Percentiles rank a stretch among this genome's conserved stretches.
Evolutionary conservation across 1,140 invertebrate genomes (phyloP).

Genomic region (Parasteatoda tepidariorum): DNA sequence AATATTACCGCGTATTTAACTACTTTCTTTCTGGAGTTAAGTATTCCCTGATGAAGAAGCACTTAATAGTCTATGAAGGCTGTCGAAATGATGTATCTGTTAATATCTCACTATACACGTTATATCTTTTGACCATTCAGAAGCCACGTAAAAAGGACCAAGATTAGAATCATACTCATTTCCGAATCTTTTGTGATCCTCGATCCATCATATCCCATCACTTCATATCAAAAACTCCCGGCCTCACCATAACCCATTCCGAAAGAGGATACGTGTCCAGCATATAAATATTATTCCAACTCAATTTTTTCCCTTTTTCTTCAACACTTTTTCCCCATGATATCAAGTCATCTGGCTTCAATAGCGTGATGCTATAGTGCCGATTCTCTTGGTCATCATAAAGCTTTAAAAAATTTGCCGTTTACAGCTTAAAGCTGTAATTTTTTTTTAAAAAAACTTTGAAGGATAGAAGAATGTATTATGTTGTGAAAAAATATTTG

Average conservation of each 20-base stretch:
- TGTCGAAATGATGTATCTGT: not conserved
- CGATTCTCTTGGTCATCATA: too few species aligned
- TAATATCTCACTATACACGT: not conserved
- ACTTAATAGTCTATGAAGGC: too few species aligned
- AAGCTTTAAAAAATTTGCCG: too few species aligned
- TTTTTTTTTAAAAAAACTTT: too few species aligned
- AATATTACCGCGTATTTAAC: too few species aligned
- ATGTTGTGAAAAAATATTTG: too few species aligned
- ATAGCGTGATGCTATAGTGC: too few species aligned
- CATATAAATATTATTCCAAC: not conserved
- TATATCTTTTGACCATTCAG: not conserved
- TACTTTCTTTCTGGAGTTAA: too few species aligned
- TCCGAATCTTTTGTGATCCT: slow-evolving; percentile 50
- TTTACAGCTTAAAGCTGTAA: too few species aligned
- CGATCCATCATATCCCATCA: slow-evolving; percentile 45
- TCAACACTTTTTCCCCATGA: not conserved
- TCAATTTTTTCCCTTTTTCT: not conserved
- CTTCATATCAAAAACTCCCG: slow-evolving; percentile 34
- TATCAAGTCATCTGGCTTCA: too few species aligned
- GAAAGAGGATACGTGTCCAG: slow-evolving; percentile 48
- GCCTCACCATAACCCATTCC: slow-evolving; percentile 2
- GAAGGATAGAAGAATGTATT: too few species aligned
- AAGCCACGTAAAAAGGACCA: not conserved
- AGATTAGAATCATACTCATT: slow-evolving; percentile 49
- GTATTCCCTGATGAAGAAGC: too few species aligned